Percentiles rank a stretch among this genome's conserved stretches.
Conservation (phyloP, 2,888 invertebrate species). For the Drosophila nr. fundita region DNA sequence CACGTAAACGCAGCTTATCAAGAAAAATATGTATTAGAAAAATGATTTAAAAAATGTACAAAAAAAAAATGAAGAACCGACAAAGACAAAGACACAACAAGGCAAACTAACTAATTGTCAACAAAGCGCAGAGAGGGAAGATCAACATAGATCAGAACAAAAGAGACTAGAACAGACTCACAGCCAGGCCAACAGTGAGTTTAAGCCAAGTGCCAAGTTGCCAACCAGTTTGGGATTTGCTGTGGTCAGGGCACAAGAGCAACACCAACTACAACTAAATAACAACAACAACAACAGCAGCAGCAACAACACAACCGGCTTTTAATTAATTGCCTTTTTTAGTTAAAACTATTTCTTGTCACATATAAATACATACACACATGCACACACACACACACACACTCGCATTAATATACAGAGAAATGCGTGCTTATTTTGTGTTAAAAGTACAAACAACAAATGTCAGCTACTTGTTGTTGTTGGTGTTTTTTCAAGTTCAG, state of each 20-base stretch:
- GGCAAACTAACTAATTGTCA: slow-evolving; percentile 60
- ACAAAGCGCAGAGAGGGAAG: slow-evolving; percentile 41
- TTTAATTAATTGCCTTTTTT: slow-evolving; percentile 83
- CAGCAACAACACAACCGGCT: slow-evolving; percentile 65
- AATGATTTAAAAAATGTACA: slow-evolving; percentile 44
- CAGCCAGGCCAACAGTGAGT: slow-evolving; percentile 32
- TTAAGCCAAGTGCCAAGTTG: slow-evolving; percentile 36
- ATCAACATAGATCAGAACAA: slow-evolving; percentile 43
- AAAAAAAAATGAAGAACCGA: slow-evolving; percentile 32
- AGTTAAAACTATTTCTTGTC: slow-evolving; percentile 80
- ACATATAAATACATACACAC: slow-evolving; percentile 24
- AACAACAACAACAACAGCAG: slow-evolving; percentile 28
- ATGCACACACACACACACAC: slow-evolving; percentile 6
- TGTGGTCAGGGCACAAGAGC: slow-evolving; percentile 19
- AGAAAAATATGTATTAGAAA: slow-evolving; percentile 59
- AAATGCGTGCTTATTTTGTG: slow-evolving; percentile 51
- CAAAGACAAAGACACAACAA: slow-evolving; percentile 39
- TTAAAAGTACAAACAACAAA: slow-evolving; percentile 45
- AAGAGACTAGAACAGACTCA: slow-evolving; percentile 44
- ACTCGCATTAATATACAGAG: slow-evolving; percentile 12
- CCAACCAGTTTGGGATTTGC: slow-evolving; percentile 66
- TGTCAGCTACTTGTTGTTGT: slow-evolving; percentile 46
- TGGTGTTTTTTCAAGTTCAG: slow-evolving; percentile 68
- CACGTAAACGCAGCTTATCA: slow-evolving; percentile 39
- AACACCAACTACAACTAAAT: slow-evolving; percentile 10